Base-by-base conservation (phyloP, 2,888 invertebrate genomes). In the Callosobruchus maculatus region DNA sequence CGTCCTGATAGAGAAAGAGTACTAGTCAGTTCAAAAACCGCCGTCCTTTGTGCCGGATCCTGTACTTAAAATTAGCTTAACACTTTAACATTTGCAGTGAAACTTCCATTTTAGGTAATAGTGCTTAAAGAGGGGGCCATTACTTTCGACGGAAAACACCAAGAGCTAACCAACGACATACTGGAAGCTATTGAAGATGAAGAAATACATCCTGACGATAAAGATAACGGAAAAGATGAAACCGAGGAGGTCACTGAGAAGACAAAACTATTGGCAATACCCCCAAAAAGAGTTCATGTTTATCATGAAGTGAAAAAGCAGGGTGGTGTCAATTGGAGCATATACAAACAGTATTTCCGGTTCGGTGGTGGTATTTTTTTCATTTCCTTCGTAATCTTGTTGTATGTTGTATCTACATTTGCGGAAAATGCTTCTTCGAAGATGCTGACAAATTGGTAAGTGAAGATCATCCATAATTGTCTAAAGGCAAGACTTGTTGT, bases 241-340 rank as follows among this genome's bases (percentile, higher is more conserved):
- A 20, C 18, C 20, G 85, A 93, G 94, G 68, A 72, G 84, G 92
- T 93, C 0, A 76, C 75, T 30, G 78, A 81, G 74, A 74, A 78
- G 22, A 22, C 73, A 0, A 71, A 76, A 71, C 71, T 78, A 21
- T 71, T 77, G 9, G 75, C 68, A 70, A 21, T 18, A 66, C 68
- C 74, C 20, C 71, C 71, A 9, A 75, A 71, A 26, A 76, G 68
- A 22, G 76, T 74, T 22, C 80, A 79, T 69, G 78, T 84, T 71
- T 84, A 83, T 72, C 76, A 78, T 20, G 85, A 86, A 75, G 76
- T 74, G 18, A 82, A 83, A 30, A 80, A 84, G 74, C 71, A 73
- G 9, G 85, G 85, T 70, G 77, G 78, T 72, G 83, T 86, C 0
- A 80, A 80, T 26, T 78, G 78, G 21, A 69, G 73, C 0, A 81